These are phyloP conservation scores for Lonchura striata DNA, from an alignment of 2,113 vertebrate genomes.

Conservation along the genomic window DNA sequence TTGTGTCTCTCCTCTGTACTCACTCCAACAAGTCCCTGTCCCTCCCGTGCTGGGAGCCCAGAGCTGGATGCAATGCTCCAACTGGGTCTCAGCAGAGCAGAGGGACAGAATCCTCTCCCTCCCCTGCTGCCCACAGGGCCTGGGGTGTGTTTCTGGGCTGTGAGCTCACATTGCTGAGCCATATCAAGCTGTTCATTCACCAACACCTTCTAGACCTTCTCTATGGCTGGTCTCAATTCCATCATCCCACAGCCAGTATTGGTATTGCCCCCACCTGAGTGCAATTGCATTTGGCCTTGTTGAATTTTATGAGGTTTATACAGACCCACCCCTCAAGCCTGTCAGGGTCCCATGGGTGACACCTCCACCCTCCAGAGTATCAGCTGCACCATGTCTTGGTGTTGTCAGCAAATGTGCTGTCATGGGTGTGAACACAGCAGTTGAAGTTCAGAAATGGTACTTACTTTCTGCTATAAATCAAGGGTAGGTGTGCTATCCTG, in stretches of 20 bases:
- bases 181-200: background rate
- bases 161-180: background rate
- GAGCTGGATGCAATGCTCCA: background rate
- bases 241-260: background rate
- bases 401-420: background rate
- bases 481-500: background rate
- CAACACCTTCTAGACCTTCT: background rate
- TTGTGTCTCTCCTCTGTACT: background rate
- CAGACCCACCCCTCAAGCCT: background rate
- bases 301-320: background rate
- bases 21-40: rapidly evolving
- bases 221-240: background rate
- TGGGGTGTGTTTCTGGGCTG: background rate
- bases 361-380: rapidly evolving
- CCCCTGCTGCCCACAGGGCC: rapidly evolving
- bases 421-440: background rate
- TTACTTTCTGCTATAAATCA: background rate
- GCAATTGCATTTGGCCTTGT: background rate
- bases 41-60: background rate
- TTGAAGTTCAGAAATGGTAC: background rate
- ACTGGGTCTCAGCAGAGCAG: background rate
- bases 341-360: background rate
- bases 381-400: rapidly evolving
- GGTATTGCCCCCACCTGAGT: rapidly evolving
- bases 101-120: background rate